Evolutionary conservation across 2,888 invertebrate species (phyloP).

Genomic region (Electrophaes corylata): DNA sequence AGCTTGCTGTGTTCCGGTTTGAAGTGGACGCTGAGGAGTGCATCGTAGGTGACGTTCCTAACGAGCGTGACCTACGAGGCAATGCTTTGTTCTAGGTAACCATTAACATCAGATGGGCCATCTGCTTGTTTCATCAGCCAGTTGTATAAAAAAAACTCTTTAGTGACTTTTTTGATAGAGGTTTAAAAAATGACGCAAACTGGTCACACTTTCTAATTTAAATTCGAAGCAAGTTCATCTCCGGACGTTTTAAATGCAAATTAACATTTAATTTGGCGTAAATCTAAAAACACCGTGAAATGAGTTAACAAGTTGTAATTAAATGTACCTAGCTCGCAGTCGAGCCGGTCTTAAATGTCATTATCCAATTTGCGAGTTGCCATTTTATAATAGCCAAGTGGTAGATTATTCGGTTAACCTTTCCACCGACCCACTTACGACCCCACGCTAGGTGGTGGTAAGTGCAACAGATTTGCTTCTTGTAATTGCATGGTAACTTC

Average conservation of each 20-base stretch:
- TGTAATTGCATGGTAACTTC: neutral
- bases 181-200: too few relatives aligned
- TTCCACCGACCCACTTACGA: too few relatives aligned
- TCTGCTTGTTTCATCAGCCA: too few relatives aligned
- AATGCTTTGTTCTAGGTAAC: too few relatives aligned
- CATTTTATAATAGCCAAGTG: constrained; percentile 21
- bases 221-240: neutral
- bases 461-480: neutral
- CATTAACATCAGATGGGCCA: too few relatives aligned
- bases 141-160: too few relatives aligned
- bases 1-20: too few relatives aligned
- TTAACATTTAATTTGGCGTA: neutral
- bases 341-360: constrained; percentile 6
- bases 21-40: too few relatives aligned
- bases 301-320: constrained; percentile 23
- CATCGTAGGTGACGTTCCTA: too few relatives aligned
- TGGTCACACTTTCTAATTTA: constrained; percentile 1
- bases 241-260: neutral
- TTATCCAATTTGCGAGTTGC: constrained; percentile 24
- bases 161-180: too few relatives aligned
- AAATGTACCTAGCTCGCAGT: constrained; percentile 21
- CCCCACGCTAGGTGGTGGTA: neutral
- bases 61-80: too few relatives aligned
- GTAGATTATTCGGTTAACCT: constrained; percentile 19
- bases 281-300: constrained; percentile 7